Conservation (phyloP, 2,113 vertebrate species). For the Melanocharis versteri region DNA sequence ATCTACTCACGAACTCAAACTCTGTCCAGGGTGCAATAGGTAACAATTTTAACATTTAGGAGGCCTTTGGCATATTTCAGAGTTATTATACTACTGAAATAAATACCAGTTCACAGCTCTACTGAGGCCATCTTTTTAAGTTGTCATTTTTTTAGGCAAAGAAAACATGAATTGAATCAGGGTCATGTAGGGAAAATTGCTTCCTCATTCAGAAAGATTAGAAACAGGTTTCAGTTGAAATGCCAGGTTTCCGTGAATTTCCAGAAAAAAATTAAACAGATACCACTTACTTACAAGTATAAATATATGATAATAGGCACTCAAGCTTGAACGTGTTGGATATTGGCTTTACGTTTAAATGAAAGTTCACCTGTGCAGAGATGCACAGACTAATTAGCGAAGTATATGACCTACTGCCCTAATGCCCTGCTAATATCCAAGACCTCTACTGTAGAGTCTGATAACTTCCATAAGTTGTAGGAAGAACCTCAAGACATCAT, state of each 20-base stretch:
- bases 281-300: neutral
- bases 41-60: slow-evolving; percentile 29
- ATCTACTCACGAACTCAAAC: slow-evolving; percentile 16
- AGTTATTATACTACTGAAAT: slow-evolving; percentile 38
- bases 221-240: slow-evolving; percentile 33
- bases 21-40: slow-evolving; percentile 33
- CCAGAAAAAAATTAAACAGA: neutral
- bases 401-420: neutral
- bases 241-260: neutral
- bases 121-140: slow-evolving; percentile 15
- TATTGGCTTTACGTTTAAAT: neutral
- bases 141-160: slow-evolving; percentile 17
- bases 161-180: slow-evolving; percentile 24
- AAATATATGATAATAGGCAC: neutral
- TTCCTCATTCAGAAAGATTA: slow-evolving; percentile 44
- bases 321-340: neutral
- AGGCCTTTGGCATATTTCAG: neutral
- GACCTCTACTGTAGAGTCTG: neutral
- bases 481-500: neutral
- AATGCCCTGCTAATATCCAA: neutral
- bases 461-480: neutral
- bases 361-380: neutral
- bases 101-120: slow-evolving; percentile 15
- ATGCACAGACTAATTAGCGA: neutral
- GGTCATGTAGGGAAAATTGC: slow-evolving; percentile 41